Percentiles rank a stretch among this genome's conserved stretches.
Evolutionary conservation across 2,888 invertebrate genomes (phyloP).

Genomic region (Tenodera sinensis): DNA sequence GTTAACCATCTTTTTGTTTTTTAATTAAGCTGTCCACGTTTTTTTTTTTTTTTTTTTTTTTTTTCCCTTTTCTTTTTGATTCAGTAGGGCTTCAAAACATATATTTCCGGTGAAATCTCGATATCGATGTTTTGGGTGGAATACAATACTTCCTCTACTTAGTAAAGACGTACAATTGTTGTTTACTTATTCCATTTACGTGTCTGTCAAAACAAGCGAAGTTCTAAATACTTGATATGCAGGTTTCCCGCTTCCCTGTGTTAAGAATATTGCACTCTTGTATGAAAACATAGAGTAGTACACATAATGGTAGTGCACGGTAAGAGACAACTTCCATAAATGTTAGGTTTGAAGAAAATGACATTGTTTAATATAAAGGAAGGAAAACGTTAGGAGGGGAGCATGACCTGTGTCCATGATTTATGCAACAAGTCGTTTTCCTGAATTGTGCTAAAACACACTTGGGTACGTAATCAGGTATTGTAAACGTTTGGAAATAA

Average conservation of each 20-base stretch:
- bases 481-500: background rate
- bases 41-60: too few relatives aligned
- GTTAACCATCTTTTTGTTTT: too few relatives aligned
- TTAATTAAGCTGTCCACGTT: too few relatives aligned
- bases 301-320: background rate
- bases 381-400: background rate
- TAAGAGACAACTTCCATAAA: background rate
- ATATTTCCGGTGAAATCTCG: too few relatives aligned
- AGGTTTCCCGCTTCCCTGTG: background rate
- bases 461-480: background rate
- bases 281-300: background rate
- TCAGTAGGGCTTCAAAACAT: too few relatives aligned
- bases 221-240: background rate
- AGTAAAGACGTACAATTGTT: too few relatives aligned
- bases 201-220: background rate
- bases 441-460: too few relatives aligned
- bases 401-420: background rate
- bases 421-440: background rate
- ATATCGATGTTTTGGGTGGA: too few relatives aligned
- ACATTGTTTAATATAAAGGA: background rate
- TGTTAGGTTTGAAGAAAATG: background rate
- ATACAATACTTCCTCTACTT: too few relatives aligned
- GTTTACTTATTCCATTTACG: background rate
- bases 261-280: background rate
- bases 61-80: too few relatives aligned